Conservation (phyloP, 2,888 invertebrate species). For the Drosophila melanosoma region DNA sequence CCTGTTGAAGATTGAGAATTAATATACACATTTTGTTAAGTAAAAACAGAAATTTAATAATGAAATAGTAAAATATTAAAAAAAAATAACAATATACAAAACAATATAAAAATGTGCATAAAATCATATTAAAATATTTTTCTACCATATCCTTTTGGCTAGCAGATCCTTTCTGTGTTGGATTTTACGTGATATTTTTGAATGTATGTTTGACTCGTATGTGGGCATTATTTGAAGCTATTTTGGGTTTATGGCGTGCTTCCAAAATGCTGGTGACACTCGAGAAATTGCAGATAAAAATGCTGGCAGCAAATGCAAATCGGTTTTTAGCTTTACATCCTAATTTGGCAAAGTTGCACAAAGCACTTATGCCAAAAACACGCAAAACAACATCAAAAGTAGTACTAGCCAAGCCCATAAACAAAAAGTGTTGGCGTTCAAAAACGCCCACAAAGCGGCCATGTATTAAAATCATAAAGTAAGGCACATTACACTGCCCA, state of each 20-base stretch:
- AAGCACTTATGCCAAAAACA: constrained; percentile 35
- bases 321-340: constrained; percentile 51
- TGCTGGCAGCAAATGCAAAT: constrained; percentile 65
- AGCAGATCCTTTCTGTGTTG: neutral
- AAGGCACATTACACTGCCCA: neutral
- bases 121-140: no score
- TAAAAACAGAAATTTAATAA: neutral
- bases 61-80: neutral
- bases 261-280: constrained; percentile 58
- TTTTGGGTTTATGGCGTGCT: constrained; percentile 46
- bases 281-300: constrained; percentile 56
- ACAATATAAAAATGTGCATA: neutral
- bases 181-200: neutral
- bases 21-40: neutral
- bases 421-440: constrained; percentile 31
- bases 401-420: constrained; percentile 47
- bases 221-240: constrained; percentile 7
- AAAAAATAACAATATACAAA: neutral
- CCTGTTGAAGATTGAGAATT: neutral
- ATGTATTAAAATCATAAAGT: neutral
- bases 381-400: constrained; percentile 6
- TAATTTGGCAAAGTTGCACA: constrained; percentile 52
- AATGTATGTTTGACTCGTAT: neutral
- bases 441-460: constrained; percentile 33
- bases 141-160: neutral